Evolutionary conservation across 2,888 invertebrate species (phyloP), one percentile per base, ranked within the genome.

Genomic region (Mellilla xanthometata): DNA sequence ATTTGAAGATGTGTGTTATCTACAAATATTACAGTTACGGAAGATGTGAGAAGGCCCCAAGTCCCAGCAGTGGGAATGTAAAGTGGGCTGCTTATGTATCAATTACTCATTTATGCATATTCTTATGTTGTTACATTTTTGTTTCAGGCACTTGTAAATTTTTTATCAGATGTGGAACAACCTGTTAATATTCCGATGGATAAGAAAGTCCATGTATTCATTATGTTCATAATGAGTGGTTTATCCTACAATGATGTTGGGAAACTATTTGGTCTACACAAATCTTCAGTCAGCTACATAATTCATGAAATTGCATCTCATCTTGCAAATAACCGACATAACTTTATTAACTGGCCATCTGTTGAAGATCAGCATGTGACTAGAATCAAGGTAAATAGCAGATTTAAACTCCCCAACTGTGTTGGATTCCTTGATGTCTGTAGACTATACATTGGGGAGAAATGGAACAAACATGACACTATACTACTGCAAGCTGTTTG

Each of bases 401-500:
- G 73, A 44, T 79, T 75, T 52, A 80, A 81, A 52, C 82, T 87
- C 52, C 89, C 89, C 2, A 89, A 88, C 48, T 88, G 89, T 71
- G 78, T 88, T 13, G 89, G 89, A 3, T 86, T 88, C 38, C 77
- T 89, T 52, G 86, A 87, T 64, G 67, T 77, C 6, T 86, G 82
- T 51, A 58, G 76, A n/a, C 68, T 89, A 3, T 81, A 75, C 72
- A 65, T 87, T 28, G 80, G 80, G 0, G 68, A 77, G 6, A 81
- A 74, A 59, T 68, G 66, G 43, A 58, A 62, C 6, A 72, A 70
- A 49, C 65, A 73, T 39, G 76, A 81, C 9, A 65, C 62, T 19
- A 59, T 88, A n/a, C 66, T 86, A 2, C 54, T 89, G 11, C 89
- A 89, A 73, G 89, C 77, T 24, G 89, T 89, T 1, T 88, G 88